Evolutionary conservation across 2,113 vertebrate species (phyloP).

Genomic region (Mellivora capensis): DNA sequence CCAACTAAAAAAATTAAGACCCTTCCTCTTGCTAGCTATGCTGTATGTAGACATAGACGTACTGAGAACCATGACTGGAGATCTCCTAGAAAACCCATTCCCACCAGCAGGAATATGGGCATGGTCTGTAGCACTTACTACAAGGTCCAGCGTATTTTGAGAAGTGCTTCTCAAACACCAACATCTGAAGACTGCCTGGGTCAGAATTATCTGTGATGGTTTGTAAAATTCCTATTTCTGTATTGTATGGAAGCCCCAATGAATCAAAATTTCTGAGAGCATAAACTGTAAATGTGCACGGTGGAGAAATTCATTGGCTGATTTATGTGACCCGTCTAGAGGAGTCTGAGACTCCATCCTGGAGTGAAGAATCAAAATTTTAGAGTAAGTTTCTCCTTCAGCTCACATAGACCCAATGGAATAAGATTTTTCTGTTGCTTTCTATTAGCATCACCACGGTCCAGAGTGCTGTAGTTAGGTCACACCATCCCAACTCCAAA

Average conservation of each 20-base stretch:
- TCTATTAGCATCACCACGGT: not conserved
- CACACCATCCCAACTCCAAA: not conserved
- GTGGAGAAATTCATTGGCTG: not conserved
- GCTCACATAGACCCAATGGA: not conserved
- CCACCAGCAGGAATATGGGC: not conserved
- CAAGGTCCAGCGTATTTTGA: not conserved
- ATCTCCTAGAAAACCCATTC: not conserved
- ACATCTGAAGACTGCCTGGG: not conserved
- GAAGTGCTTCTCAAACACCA: not conserved
- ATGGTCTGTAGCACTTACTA: not conserved
- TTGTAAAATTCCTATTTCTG: not conserved
- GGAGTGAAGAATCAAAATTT: not conserved
- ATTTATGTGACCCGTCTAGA: not conserved
- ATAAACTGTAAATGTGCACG: not conserved
- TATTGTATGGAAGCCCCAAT: not conserved
- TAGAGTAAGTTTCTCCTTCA: not conserved
- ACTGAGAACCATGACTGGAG: not conserved
- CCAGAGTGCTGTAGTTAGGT: not conserved
- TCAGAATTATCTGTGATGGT: not conserved
- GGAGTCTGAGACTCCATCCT: not conserved
- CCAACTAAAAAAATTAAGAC: not conserved
- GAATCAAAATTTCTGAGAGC: not conserved
- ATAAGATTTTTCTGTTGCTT: not conserved
- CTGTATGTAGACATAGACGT: not conserved
- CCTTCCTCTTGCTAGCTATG: not conserved